Evolutionary conservation across 1,140 invertebrate genomes (phyloP).

Genomic region (Tetramorium parvispinum): DNA sequence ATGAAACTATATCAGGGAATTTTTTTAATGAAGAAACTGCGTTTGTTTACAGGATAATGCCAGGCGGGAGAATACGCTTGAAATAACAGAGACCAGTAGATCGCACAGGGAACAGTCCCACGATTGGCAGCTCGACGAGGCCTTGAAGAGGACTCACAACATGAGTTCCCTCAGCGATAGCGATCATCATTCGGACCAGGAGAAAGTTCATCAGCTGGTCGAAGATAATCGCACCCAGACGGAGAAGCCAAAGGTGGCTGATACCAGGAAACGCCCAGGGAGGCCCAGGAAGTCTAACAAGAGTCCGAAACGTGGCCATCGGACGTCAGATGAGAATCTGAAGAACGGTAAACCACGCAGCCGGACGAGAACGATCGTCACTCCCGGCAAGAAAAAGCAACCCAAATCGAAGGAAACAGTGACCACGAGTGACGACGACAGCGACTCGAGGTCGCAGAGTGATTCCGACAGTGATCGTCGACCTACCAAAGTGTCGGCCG

Average conservation of each 20-base stretch:
- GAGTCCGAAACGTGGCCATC: conserved; percentile 74
- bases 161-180: conserved; percentile 79
- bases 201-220: conserved; percentile 74
- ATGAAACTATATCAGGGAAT: conserved; percentile 2
- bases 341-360: conserved; percentile 75
- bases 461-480: conserved; percentile 76
- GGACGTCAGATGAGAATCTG: conserved; percentile 61
- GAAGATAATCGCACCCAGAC: conserved; percentile 74
- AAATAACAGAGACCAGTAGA: conserved; percentile 48
- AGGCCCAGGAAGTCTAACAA: conserved; percentile 82
- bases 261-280: conserved; percentile 81
- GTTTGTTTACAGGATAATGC: conserved; percentile 56
- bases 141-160: conserved; percentile 76
- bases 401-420: conserved; percentile 77
- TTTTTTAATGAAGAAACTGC: neutral
- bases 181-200: conserved; percentile 79
- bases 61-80: conserved; percentile 62
- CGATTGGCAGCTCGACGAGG: conserved; percentile 79
- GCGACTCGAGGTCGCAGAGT: conserved; percentile 74
- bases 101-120: conserved; percentile 63
- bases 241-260: conserved; percentile 83
- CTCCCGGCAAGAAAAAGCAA: conserved; percentile 76
- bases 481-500: conserved; percentile 32
- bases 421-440: conserved; percentile 76
- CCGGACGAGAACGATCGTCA: conserved; percentile 65